These are phyloP conservation scores for Siniperca undulata DNA, from an alignment of 2,797 vertebrate species.

Conservation along the genomic window DNA sequence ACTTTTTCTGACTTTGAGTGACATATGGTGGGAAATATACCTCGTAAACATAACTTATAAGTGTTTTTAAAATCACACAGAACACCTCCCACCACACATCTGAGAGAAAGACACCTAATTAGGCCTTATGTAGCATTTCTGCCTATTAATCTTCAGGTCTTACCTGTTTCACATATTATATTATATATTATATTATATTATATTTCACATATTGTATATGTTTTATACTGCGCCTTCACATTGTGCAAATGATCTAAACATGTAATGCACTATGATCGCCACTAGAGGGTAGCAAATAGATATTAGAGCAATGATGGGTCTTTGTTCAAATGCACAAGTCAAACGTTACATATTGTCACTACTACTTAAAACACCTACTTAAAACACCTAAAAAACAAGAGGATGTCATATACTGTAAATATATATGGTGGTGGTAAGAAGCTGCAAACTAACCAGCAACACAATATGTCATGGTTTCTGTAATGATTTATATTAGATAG, in stretches of 20 bases:
- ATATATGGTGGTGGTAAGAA: too few species aligned
- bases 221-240: not conserved
- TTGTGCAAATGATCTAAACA: not conserved
- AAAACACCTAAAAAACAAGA: too few species aligned
- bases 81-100: not conserved
- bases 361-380: too few species aligned
- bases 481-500: not conserved
- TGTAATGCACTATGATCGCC: constrained; percentile 11
- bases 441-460: not conserved
- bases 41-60: not conserved
- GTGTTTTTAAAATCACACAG: not conserved
- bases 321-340: not conserved
- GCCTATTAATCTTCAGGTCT: not conserved
- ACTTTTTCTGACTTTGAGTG: not conserved
- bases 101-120: not conserved
- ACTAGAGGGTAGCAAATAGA: constrained; percentile 62
- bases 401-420: too few species aligned
- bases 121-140: not conserved
- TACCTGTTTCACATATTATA: too few species aligned
- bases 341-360: not conserved
- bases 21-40: too few species aligned
- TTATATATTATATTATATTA: too few species aligned
- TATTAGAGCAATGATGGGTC: not conserved
- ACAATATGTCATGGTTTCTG: not conserved
- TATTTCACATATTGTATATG: too few species aligned